A percentile compares a stretch with the other conserved stretches of the same genome.
phyloP scores from a whole-genome alignment of 2,888 invertebrate species.

The Choristoneura rosaceana region DNA sequence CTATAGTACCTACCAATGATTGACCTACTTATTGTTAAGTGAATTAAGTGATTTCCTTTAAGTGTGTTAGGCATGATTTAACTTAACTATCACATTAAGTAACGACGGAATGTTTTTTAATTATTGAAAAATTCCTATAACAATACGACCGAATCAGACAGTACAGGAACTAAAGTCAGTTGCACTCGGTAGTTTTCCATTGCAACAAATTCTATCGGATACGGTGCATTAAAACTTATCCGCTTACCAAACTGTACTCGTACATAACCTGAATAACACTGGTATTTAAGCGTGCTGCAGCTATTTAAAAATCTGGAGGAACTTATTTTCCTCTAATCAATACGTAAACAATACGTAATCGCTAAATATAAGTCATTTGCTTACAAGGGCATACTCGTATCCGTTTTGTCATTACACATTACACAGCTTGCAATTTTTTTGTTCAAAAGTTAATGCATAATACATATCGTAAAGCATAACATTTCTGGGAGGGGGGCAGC shows the following conservation, averaged over 20 bases:
- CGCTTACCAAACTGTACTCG: constrained; percentile 29
- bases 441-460: no score
- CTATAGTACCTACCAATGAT: no score
- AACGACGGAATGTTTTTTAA: background rate
- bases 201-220: constrained; percentile 33
- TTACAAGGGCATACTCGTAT: no score
- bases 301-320: background rate
- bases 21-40: no score
- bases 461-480: no score
- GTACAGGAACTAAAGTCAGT: constrained; percentile 24
- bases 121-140: background rate
- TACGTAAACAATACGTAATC: background rate
- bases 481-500: no score
- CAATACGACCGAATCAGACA: background rate
- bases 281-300: background rate
- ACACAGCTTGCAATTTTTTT: no score
- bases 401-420: no score
- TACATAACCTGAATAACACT: constrained; percentile 19
- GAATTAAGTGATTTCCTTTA: no score
- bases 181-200: constrained; percentile 24
- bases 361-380: no score
- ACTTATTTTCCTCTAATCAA: background rate
- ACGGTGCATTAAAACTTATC: constrained; percentile 33
- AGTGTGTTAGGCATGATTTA: no score
- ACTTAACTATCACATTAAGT: background rate